These are phyloP conservation scores for Varanus salvator DNA, from an alignment of 2,113 vertebrate genomes.

Conservation along the genomic window DNA sequence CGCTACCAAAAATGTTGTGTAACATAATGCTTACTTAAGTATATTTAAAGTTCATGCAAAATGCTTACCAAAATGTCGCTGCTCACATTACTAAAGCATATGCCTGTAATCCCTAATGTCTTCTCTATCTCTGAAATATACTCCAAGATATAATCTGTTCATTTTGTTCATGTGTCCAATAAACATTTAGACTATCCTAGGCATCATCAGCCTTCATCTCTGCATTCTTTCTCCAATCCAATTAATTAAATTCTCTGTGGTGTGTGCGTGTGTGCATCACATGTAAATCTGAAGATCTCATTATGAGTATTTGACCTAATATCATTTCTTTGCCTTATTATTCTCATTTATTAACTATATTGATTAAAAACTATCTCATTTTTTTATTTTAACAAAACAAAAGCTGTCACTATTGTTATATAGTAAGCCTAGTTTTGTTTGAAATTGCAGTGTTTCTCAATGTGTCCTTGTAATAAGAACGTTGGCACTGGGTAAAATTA, in stretches of 20 bases:
- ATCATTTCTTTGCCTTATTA: background rate
- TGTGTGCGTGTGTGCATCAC: background rate
- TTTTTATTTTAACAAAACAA: background rate
- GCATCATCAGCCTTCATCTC: background rate
- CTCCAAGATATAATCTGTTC: conserved; percentile 29
- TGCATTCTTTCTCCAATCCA: background rate
- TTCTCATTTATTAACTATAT: background rate
- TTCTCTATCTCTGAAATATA: background rate
- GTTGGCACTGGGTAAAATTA: background rate
- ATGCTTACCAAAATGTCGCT: conserved; percentile 25
- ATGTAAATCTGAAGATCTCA: background rate
- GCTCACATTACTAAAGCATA: conserved; percentile 32
- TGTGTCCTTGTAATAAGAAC: background rate
- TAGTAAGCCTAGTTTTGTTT: background rate
- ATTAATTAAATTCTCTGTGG: background rate
- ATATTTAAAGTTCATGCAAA: conserved; percentile 37
- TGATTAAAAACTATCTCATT: background rate
- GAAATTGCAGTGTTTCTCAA: background rate
- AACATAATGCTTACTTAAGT: conserved; percentile 1
- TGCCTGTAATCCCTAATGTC: conserved; percentile 3
- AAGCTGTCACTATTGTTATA: background rate
- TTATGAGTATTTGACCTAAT: background rate
- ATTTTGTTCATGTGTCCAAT: conserved; percentile 28
- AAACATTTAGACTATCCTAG: background rate
- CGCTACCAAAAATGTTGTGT: background rate